A percentile compares a stretch with the other conserved stretches of the same genome.
Conservation (phyloP, 2,888 invertebrate species). For the Drosophila prostipennis region DNA sequence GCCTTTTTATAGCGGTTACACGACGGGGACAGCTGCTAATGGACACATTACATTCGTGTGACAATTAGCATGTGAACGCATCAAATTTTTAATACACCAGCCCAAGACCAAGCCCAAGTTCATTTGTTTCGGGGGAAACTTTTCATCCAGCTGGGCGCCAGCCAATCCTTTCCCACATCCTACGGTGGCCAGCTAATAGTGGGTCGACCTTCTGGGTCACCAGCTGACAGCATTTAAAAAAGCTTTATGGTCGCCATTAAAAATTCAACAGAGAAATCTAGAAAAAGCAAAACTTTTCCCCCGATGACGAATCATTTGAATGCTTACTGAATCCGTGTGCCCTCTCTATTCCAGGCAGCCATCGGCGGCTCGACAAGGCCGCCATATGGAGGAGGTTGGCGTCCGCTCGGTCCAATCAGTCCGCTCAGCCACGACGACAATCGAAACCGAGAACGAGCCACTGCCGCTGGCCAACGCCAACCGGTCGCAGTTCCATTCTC, state of each 20-base stretch:
- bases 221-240: constrained; percentile 43
- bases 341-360: constrained; percentile 39
- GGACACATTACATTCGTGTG: constrained; percentile 41
- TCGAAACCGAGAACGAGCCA: neutral
- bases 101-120: constrained; percentile 46
- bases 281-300: constrained; percentile 33
- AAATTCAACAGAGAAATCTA: constrained; percentile 40
- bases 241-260: constrained; percentile 33
- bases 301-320: constrained; percentile 49
- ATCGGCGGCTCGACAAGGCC: constrained; percentile 61
- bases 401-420: constrained; percentile 30
- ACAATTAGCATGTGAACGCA: constrained; percentile 51
- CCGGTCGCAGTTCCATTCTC: constrained; percentile 23
- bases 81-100: constrained; percentile 57
- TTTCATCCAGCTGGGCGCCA: constrained; percentile 34
- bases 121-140: constrained; percentile 28
- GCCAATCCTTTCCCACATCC: constrained; percentile 38
- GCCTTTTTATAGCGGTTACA: constrained; percentile 23
- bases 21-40: constrained; percentile 35
- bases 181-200: neutral
- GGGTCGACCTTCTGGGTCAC: constrained; percentile 28
- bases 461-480: constrained; percentile 17
- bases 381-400: constrained; percentile 71
- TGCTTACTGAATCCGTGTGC: constrained; percentile 39
- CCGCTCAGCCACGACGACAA: constrained; percentile 30